Conservation (phyloP, 2,888 invertebrate genomes). For the Thymelicus sylvestris region DNA sequence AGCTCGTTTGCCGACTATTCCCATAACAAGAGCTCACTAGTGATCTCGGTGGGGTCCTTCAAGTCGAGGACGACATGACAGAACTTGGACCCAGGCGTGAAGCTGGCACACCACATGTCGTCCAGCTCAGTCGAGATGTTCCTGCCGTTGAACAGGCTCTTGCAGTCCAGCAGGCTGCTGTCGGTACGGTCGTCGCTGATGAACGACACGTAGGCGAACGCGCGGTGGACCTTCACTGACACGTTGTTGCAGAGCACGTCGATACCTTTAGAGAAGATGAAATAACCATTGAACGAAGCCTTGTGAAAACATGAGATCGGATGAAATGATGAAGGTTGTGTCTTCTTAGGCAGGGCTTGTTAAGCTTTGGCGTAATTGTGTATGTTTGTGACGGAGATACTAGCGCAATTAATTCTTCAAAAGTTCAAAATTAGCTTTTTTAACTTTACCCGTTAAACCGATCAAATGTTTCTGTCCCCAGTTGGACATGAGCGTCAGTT, state of each 20-base stretch:
- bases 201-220: constrained; percentile 65
- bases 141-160: constrained; percentile 86
- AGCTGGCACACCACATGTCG: constrained; percentile 87
- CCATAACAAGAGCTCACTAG: constrained; percentile 56
- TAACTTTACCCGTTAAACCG: constrained; percentile 81
- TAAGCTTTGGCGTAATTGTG: too few relatives aligned
- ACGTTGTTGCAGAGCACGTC: constrained; percentile 71
- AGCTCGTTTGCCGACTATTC: background rate
- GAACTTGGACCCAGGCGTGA: constrained; percentile 60
- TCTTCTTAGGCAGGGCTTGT: too few relatives aligned
- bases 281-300: background rate
- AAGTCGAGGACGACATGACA: constrained; percentile 74
- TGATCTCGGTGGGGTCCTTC: constrained; percentile 65
- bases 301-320: too few relatives aligned
- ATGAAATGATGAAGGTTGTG: too few relatives aligned
- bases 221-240: constrained; percentile 59
- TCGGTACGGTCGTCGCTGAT: constrained; percentile 59
- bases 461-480: constrained; percentile 86
- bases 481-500: constrained; percentile 85
- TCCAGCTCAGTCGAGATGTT: constrained; percentile 88
- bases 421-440: too few relatives aligned
- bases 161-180: constrained; percentile 63
- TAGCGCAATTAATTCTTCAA: too few relatives aligned
- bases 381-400: too few relatives aligned
- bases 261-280: constrained; percentile 65